Conservation (phyloP, 2,113 vertebrate species). For the Myotis yumanensis region DNA sequence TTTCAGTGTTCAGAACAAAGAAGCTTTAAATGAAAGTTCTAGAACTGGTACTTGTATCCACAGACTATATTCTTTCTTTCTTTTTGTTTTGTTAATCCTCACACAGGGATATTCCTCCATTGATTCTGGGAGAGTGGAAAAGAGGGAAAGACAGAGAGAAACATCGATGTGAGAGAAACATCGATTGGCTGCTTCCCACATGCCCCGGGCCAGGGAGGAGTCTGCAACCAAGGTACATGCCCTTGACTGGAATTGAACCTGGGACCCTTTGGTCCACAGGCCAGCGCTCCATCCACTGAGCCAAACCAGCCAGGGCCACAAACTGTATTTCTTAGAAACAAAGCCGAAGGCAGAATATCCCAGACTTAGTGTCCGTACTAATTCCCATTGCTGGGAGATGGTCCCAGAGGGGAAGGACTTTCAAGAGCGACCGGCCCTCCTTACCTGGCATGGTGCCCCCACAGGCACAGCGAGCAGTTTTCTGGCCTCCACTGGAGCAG, state of each 20-base stretch:
- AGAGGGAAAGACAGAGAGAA: too few species aligned
- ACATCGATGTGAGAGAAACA: too few species aligned
- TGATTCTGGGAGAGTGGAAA: too few species aligned
- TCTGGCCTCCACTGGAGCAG: conserved; percentile 94
- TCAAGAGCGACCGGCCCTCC: background rate
- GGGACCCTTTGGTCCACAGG: too few species aligned
- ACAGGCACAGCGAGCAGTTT: conserved; percentile 91
- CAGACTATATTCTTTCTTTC: background rate
- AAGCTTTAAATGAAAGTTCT: background rate
- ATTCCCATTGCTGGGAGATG: background rate
- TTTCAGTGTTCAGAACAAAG: background rate
- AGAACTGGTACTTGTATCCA: background rate
- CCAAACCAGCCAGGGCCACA: background rate
- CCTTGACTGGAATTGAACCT: too few species aligned
- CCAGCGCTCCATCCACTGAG: too few species aligned
- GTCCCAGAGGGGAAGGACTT: background rate
- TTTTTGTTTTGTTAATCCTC: background rate
- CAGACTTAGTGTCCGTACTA: background rate
- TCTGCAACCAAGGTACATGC: too few species aligned
- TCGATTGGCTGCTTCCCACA: too few species aligned
- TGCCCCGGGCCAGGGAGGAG: too few species aligned
- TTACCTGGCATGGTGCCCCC: conserved; percentile 95
- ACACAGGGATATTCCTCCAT: too few species aligned
- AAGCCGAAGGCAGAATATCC: background rate
- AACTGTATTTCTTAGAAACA: background rate